These are phyloP conservation scores for Phalera bucephala DNA, from an alignment of 2,888 invertebrate genomes.

Conservation along the genomic window DNA sequence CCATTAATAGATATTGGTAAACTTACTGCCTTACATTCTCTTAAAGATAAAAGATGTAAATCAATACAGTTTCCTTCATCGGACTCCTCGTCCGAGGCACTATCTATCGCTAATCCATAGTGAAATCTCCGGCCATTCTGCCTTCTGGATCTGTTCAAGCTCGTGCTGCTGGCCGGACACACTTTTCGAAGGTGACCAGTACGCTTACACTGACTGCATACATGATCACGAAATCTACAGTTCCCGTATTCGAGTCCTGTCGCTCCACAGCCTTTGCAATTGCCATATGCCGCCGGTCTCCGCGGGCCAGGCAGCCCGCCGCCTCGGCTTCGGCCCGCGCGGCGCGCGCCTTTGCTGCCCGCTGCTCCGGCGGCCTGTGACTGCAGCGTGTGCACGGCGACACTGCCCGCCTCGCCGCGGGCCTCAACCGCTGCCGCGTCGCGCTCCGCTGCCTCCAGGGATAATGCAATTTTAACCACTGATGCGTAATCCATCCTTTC, in stretches of 20 bases:
- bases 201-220: background rate
- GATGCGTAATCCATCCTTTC: no score
- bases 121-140: background rate
- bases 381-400: background rate
- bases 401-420: no score
- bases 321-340: background rate
- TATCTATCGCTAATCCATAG: background rate
- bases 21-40: constrained; percentile 17
- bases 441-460: no score
- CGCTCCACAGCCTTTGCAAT: background rate
- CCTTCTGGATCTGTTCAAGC: background rate
- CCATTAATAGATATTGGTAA: constrained; percentile 11
- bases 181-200: background rate
- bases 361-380: background rate
- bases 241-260: background rate
- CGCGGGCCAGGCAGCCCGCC: background rate
- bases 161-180: background rate
- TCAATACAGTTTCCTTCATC: constrained; percentile 1
- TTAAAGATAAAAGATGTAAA: constrained; percentile 12
- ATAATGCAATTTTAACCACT: no score
- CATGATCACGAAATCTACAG: background rate
- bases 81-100: background rate
- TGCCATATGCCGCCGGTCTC: no score
- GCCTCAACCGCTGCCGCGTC: no score
- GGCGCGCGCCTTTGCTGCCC: background rate